Conservation (phyloP, 2,797 vertebrate species). For the Centroberyx gerrardi region DNA sequence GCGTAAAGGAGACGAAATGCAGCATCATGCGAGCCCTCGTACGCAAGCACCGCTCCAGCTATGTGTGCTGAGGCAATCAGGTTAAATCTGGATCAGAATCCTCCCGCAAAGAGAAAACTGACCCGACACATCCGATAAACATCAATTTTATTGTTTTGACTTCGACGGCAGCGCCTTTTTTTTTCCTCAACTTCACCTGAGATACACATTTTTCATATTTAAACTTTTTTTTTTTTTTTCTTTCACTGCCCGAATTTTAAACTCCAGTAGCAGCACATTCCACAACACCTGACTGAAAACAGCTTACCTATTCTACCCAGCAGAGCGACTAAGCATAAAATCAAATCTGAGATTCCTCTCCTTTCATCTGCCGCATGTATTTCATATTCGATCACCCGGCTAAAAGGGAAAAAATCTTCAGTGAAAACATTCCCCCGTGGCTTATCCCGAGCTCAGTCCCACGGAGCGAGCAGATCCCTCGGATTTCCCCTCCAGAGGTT, state of each 20-base stretch:
- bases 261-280: conserved; percentile 44
- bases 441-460: conserved; percentile 59
- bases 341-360: conserved; percentile 52
- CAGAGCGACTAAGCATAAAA: conserved; percentile 48
- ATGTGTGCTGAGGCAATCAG: conserved; percentile 45
- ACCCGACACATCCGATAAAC: conserved; percentile 46
- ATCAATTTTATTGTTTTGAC: conserved; percentile 5
- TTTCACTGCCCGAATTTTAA: conserved; percentile 37
- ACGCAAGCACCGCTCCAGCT: conserved; percentile 50
- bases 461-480: conserved; percentile 51
- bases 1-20: conserved; percentile 70
- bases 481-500: conserved; percentile 60
- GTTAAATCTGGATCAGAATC: conserved; percentile 55
- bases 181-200: not conserved
- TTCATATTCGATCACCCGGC: conserved; percentile 54
- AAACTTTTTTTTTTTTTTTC: conserved; percentile 72
- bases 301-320: conserved; percentile 14
- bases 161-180: not conserved
- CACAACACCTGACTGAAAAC: conserved; percentile 24
- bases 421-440: conserved; percentile 42
- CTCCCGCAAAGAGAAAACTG: conserved; percentile 34
- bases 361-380: conserved; percentile 48
- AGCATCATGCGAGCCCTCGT: conserved; percentile 72
- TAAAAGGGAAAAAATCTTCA: conserved; percentile 49
- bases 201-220: conserved; percentile 19